Base-by-base conservation (phyloP, 2,797 vertebrate species). In the Sylvia borin region DNA sequence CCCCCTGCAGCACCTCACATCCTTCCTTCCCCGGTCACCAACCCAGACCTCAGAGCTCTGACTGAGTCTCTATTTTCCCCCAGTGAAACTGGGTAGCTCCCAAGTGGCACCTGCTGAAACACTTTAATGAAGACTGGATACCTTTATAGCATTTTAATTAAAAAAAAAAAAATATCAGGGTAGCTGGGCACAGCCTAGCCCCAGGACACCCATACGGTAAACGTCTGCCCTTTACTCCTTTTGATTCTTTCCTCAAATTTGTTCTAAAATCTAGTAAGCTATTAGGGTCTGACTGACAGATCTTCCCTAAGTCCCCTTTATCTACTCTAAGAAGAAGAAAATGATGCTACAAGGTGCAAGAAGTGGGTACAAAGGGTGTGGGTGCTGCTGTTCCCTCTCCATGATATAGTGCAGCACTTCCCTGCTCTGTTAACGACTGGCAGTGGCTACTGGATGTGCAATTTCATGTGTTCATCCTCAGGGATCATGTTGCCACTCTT, bases 231-330 rank as follows among this genome's bases (percentile, higher is more conserved):
- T 92, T 78, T 94, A 45, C 21, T 81, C 51, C 32, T 58, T 90
- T 73, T 82, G 55, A 89, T 73, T 73, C 73, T 88, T 62, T 47
- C 90, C 73, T 92, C 80, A 95, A 58, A 85, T 95, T 95, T 87
- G 11, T 73, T 93, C 43, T 66, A 75, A 92, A 95, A 84, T 67
- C 74, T 42, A 25, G 43, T 48, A 84, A 83, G 51, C 36, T 90
- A 53, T 84, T 81, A 86, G 48, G 81, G 51, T 57, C 51, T 94
- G 90, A 81, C 66, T 86, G 76, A 73, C 73, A 92, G 36, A 29
- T 73, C 73, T 87, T 79, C 57, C 57, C 57, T 90, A 76, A 90
- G 72, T 66, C 43, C 36, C 53, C 20, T 90, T 95, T 85, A 71
- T 64, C 43, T 74, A 15, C 47, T 78, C 51, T 34, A 32, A 75